Percentiles rank a stretch among this genome's conserved stretches.
Evolutionary conservation across 1,140 invertebrate species (phyloP).

Genomic region (Zaprionus camerounensis): DNA sequence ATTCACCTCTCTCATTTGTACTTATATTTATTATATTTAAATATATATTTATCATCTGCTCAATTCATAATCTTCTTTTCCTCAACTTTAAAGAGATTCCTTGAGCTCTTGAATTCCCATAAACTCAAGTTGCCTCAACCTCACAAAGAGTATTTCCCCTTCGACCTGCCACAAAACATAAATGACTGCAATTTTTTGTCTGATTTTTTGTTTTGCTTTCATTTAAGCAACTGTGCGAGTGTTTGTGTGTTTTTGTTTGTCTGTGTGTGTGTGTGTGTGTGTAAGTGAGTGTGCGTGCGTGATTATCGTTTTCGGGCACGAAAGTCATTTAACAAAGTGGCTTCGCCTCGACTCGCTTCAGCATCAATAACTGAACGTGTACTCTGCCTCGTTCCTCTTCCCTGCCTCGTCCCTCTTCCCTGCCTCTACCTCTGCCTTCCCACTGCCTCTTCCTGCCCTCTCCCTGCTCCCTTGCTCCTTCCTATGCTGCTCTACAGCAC

Average conservation of each 20-base stretch:
- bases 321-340: constrained; percentile 75
- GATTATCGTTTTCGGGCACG: constrained; percentile 58
- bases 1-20: too few species aligned
- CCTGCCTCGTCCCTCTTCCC: background rate
- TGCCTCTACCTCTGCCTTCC: too few species aligned
- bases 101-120: too few species aligned
- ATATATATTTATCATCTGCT: too few species aligned
- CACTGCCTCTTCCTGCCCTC: background rate
- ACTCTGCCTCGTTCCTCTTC: background rate
- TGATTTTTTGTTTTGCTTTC: background rate
- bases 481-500: background rate
- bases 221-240: background rate
- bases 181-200: constrained; percentile 3
- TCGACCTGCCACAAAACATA: background rate
- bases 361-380: constrained; percentile 33
- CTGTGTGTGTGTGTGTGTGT: background rate
- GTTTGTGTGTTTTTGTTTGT: too few species aligned
- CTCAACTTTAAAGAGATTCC: too few species aligned
- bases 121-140: background rate
- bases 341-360: constrained; percentile 26
- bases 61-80: too few species aligned
- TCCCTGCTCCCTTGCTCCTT: background rate
- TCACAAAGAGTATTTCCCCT: background rate
- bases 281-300: constrained; percentile 44
- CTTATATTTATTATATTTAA: too few species aligned